Conservation (phyloP, 2,797 vertebrate species). For the Sarcoramphus papa region DNA sequence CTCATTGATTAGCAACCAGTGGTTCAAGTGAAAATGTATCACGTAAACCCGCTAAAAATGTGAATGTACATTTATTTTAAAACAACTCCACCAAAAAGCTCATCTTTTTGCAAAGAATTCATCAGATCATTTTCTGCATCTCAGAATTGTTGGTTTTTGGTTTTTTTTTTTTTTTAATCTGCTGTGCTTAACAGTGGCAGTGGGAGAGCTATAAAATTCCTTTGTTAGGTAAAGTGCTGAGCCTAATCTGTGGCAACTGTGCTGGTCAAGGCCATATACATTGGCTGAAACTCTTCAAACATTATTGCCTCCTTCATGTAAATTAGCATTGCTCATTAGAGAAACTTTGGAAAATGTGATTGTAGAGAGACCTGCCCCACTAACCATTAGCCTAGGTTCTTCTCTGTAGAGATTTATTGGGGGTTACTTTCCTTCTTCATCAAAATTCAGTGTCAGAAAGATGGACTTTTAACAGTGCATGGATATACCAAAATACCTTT, state of each 20-base stretch:
- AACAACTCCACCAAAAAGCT: background rate
- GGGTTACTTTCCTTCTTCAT: background rate
- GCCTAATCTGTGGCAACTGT: background rate
- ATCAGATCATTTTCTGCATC: background rate
- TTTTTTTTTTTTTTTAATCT: background rate
- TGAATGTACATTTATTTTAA: background rate
- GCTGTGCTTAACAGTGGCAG: background rate
- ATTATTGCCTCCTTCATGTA: background rate
- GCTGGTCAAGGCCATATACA: background rate
- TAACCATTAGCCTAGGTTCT: background rate
- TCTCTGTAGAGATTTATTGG: background rate
- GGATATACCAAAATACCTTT: background rate
- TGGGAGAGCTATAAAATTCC: background rate
- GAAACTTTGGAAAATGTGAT: background rate
- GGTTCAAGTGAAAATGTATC: background rate
- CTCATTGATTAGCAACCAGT: background rate
- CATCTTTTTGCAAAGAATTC: background rate
- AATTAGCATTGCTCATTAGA: background rate
- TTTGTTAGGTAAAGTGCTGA: constrained; percentile 6
- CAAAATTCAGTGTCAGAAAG: background rate
- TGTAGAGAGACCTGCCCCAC: no score
- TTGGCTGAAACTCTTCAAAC: constrained; percentile 4
- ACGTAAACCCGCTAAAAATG: background rate
- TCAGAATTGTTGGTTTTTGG: background rate
- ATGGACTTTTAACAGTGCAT: background rate